Conservation (phyloP, 2,797 vertebrate genomes). For the Pipistrellus pipistrellus region DNA sequence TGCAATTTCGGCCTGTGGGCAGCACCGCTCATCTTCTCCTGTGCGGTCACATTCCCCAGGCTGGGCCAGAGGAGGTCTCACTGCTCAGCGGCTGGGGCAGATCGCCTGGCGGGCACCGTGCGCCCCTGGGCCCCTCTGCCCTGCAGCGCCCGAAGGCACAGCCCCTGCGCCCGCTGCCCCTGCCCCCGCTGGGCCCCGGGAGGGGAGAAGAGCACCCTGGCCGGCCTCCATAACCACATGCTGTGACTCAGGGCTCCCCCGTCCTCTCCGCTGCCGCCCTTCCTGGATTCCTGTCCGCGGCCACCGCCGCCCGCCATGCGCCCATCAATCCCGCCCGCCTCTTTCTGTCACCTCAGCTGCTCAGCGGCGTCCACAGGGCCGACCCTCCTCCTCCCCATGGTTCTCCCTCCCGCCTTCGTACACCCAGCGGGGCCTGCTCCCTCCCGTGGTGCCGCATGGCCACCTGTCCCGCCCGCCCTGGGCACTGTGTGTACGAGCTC, state of each 20-base stretch:
- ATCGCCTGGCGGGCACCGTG: neutral
- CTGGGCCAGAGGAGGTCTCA: neutral
- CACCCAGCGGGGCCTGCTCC: neutral
- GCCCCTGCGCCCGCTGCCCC: neutral
- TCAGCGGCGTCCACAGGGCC: fast-evolving
- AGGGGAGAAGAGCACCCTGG: neutral
- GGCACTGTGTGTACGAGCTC: too few relatives aligned
- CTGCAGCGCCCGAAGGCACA: neutral
- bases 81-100: neutral
- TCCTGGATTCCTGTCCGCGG: neutral
- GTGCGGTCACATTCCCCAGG: constrained; percentile 56
- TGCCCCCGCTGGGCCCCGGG: too few relatives aligned
- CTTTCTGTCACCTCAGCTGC: neutral
- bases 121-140: fast-evolving
- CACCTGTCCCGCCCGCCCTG: neutral
- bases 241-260: neutral
- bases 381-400: neutral
- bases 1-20: constrained; percentile 75
- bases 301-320: fast-evolving
- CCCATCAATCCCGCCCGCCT: fast-evolving
- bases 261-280: neutral
- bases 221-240: neutral
- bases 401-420: fast-evolving
- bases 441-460: neutral
- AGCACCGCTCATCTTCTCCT: constrained; percentile 69